These are phyloP conservation scores for Saccostrea echinata DNA, from an alignment of 1,140 invertebrate genomes.

Conservation along the genomic window DNA sequence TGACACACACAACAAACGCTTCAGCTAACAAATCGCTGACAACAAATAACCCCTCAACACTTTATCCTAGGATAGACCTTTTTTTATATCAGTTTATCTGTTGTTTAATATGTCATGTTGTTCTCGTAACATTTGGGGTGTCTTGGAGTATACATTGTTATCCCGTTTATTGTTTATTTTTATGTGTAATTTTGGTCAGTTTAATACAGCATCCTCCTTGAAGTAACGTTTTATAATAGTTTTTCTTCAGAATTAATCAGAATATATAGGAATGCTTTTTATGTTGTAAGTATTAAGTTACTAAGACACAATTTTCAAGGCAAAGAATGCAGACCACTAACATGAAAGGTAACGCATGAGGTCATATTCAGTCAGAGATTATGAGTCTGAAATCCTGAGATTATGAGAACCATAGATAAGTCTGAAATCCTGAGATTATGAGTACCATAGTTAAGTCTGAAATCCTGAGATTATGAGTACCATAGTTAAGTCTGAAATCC, in stretches of 20 bases:
- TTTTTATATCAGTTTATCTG: slow-evolving; percentile 3
- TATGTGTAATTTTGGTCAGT: slow-evolving; percentile 1
- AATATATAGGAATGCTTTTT: slow-evolving; percentile 2
- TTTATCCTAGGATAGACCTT: slow-evolving; percentile 12
- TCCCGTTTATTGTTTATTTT: not conserved
- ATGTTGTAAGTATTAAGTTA: slow-evolving; percentile 7
- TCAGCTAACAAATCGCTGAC: slow-evolving; percentile 27
- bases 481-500: too few relatives aligned
- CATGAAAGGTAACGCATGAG: not conserved
- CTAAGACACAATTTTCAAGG: not conserved
- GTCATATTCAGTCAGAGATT: too few relatives aligned
- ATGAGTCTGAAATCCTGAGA: too few relatives aligned
- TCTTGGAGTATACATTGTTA: not conserved
- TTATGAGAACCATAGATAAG: too few relatives aligned
- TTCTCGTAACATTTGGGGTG: slow-evolving; percentile 30
- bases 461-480: too few relatives aligned
- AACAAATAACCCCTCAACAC: slow-evolving; percentile 21
- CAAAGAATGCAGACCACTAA: not conserved
- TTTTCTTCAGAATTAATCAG: not conserved
- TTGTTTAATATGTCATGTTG: slow-evolving; percentile 33
- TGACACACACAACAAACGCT: slow-evolving; percentile 18
- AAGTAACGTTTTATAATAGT: not conserved
- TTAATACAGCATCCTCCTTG: not conserved
- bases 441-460: too few relatives aligned
- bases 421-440: too few relatives aligned